Conservation (phyloP, 2,797 vertebrate genomes). For the Crocodylus rhombifer region DNA sequence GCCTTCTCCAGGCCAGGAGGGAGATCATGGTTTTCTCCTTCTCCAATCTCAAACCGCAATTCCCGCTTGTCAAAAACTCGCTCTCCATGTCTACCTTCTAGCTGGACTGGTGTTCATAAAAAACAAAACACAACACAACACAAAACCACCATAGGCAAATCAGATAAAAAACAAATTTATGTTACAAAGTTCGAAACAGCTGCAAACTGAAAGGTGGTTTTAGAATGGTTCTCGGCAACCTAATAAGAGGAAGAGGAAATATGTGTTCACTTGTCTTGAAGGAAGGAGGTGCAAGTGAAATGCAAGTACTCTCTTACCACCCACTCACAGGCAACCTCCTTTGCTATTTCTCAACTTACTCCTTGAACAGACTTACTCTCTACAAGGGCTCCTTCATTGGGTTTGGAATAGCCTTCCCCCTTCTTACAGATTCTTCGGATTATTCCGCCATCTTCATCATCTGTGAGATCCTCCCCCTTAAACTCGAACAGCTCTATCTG, state of each 20-base stretch:
- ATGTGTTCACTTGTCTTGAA: accelerated
- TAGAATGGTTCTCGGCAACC: neutral
- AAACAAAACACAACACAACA: neutral
- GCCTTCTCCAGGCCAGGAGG: conserved; percentile 93
- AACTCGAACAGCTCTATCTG: conserved; percentile 97
- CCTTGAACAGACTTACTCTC: conserved; percentile 84
- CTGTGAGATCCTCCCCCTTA: conserved; percentile 92
- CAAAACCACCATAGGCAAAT: neutral
- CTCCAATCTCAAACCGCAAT: conserved; percentile 92
- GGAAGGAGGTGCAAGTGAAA: neutral
- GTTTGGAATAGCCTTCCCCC: conserved; percentile 93
- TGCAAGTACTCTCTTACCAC: neutral
- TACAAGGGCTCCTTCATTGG: conserved; percentile 93
- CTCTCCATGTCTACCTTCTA: conserved; percentile 87
- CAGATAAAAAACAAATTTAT: neutral
- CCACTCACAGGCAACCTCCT: neutral
- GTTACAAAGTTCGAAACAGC: neutral
- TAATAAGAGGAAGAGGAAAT: neutral
- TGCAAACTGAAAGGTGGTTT: conserved; percentile 26
- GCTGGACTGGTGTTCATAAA: conserved; percentile 80
- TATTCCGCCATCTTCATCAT: conserved; percentile 94
- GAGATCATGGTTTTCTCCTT: conserved; percentile 89
- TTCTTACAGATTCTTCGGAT: conserved; percentile 91
- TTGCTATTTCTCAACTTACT: neutral
- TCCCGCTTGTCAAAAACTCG: conserved; percentile 91